Conservation (phyloP, 2,113 vertebrate genomes). For the Oxyruncus cristatus region DNA sequence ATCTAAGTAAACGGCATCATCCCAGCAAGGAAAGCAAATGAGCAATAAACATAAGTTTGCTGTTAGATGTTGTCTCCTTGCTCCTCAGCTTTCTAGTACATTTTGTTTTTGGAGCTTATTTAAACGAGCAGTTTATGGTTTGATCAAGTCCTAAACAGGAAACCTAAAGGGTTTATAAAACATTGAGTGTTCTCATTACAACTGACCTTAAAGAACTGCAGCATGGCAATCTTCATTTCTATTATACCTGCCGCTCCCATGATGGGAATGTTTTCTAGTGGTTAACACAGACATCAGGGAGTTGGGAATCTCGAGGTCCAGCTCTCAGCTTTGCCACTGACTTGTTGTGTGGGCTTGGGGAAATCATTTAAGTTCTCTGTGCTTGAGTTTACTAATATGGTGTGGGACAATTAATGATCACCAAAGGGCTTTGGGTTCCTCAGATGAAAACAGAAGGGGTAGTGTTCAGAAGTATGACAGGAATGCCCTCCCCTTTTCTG, state of each 20-base stretch:
- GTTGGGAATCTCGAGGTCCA: not conserved
- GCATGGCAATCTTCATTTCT: constrained; percentile 31
- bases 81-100: constrained; percentile 42
- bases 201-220: not conserved
- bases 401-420: constrained; percentile 64
- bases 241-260: constrained; percentile 29
- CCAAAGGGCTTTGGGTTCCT: constrained; percentile 60
- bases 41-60: constrained; percentile 61
- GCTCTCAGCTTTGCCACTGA: constrained; percentile 17
- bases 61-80: constrained; percentile 53
- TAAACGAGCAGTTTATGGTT: constrained; percentile 65
- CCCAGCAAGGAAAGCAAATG: constrained; percentile 52
- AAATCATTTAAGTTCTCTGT: constrained; percentile 48
- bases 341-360: constrained; percentile 62
- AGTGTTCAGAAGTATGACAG: constrained; percentile 56
- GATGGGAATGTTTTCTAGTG: constrained; percentile 27
- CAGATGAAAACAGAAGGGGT: constrained; percentile 37
- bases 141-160: constrained; percentile 64
- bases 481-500: constrained; percentile 54
- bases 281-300: constrained; percentile 31
- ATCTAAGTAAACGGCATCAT: constrained; percentile 53
- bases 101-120: constrained; percentile 67
- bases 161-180: constrained; percentile 56
- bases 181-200: constrained; percentile 51
- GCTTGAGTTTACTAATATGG: constrained; percentile 45